Evolutionary conservation across 2,113 vertebrate species (phyloP), one percentile per base, ranked within the genome.

Genomic region (Morone chrysops): DNA sequence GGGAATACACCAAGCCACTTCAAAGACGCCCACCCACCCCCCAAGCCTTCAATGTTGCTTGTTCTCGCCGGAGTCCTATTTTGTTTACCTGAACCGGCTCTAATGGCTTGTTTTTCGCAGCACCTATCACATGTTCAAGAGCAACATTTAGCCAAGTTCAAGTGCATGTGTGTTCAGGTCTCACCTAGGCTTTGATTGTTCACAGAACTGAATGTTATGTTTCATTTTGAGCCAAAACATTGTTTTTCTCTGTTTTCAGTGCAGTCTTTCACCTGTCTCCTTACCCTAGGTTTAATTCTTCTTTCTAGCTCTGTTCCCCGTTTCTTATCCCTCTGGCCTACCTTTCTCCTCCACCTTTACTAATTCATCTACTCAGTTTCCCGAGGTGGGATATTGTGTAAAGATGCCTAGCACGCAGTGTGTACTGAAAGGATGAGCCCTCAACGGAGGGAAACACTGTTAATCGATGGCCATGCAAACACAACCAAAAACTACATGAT

Each of bases 11-110:
- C 0, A 75, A 94, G 93, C 90, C 93, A 94, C 94, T 94, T 96
- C 94, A 95, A 95, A 95, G 92, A 84, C 41, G 41, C 68, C 80
- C 63, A 22, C 67, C 67, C 40, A 65, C 50, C 82, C 63, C 78
- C 70, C 79, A 80, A 38, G 84, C 78, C 84, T 84, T 93, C 90
- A 89, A 48, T 81, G 79, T 89, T 90, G 83, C 93, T 91, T 92
- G 91, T 91, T 94, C 92, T 93, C 73, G 45, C 43, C 56, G 88
- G 93, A 94, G 91, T 92, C 86, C 90, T 92, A 90, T 94, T 95
- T 94, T 93, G 94, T 95, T 95, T 94, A 94, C 93, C 90, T 91
- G 88, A 91, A 90, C 83, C 56, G 14, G 89, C 90, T 95, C 91
- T 94, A 94, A 95, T 95, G 90, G 93, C 80, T 91, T 94, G 87